Conservation (phyloP, 37 sponge, comb jelly and placozoan genomes). For the Chondrilla cf. caribensis region DNA sequence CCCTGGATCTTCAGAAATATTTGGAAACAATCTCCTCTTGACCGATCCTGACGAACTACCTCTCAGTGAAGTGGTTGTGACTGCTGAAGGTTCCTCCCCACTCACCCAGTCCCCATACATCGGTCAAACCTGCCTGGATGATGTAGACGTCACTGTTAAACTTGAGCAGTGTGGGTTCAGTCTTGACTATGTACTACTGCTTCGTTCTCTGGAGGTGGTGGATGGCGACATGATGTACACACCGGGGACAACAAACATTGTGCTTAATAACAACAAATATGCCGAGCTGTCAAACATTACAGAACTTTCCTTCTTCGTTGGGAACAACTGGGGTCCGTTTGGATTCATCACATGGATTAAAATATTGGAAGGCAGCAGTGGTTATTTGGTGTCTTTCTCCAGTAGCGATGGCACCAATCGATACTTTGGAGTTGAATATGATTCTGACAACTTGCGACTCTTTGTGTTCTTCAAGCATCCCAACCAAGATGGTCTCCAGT, state of each 20-base stretch:
- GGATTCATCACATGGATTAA: conserved; percentile 57
- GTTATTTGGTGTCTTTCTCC: conserved; percentile 49
- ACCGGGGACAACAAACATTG: neutral
- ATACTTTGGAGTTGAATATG: conserved; percentile 60
- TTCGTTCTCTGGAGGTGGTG: neutral
- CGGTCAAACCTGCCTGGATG: conserved; percentile 54
- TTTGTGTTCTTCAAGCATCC: conserved; percentile 43
- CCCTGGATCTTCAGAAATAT: conserved; percentile 14
- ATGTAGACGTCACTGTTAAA: conserved; percentile 34
- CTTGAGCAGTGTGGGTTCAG: conserved; percentile 43
- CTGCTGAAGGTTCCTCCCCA: conserved; percentile 9
- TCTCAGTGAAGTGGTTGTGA: conserved; percentile 30
- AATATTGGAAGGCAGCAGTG: conserved; percentile 21
- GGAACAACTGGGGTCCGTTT: conserved; percentile 30
- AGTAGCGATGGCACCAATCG: conserved; percentile 39
- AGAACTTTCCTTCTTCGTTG: neutral
- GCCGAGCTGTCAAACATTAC: neutral
- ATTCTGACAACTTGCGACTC: conserved; percentile 21
- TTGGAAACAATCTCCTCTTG: conserved; percentile 24
- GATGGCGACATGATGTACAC: neutral
- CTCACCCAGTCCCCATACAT: conserved; percentile 41
- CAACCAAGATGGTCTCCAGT: conserved; percentile 29
- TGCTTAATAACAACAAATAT: neutral
- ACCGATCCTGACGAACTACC: conserved; percentile 46
- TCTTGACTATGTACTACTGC: neutral